These are phyloP conservation scores for Platanista minor DNA, from an alignment of 2,113 vertebrate genomes.

Conservation along the genomic window DNA sequence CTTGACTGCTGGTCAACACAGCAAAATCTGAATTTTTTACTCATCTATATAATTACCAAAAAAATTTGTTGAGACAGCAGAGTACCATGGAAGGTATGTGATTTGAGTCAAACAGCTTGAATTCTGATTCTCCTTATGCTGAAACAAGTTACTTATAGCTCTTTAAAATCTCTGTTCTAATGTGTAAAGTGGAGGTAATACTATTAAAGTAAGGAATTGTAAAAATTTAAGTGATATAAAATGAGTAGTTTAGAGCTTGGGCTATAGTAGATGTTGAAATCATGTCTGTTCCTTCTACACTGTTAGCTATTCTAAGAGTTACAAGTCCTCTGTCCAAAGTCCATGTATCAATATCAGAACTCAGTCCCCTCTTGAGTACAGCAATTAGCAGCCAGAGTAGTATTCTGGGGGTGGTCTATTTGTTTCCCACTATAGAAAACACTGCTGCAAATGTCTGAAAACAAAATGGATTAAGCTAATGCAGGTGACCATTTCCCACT, in stretches of 20 bases:
- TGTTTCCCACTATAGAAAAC: neutral
- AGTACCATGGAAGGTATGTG: neutral
- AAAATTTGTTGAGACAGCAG: neutral
- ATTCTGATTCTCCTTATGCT: neutral
- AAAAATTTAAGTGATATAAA: neutral
- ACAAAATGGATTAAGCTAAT: neutral
- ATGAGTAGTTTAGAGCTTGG: neutral
- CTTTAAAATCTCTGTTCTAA: neutral
- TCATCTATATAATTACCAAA: neutral
- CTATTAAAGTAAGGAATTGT: neutral
- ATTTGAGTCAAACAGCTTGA: neutral
- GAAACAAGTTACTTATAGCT: neutral
- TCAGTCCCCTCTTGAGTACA: neutral
- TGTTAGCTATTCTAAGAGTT: neutral
- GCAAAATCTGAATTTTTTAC: neutral
- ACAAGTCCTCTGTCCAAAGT: too few relatives aligned
- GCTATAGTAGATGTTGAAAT: neutral
- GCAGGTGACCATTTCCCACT: neutral
- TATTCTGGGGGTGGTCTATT: neutral
- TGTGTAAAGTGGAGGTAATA: neutral
- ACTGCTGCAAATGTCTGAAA: neutral
- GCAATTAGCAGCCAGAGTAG: neutral
- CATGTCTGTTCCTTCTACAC: neutral
- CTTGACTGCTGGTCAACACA: neutral
- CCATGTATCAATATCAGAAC: neutral